Evolutionary conservation across 2,888 invertebrate species (phyloP).

Genomic region (Cybosia mesomella): DNA sequence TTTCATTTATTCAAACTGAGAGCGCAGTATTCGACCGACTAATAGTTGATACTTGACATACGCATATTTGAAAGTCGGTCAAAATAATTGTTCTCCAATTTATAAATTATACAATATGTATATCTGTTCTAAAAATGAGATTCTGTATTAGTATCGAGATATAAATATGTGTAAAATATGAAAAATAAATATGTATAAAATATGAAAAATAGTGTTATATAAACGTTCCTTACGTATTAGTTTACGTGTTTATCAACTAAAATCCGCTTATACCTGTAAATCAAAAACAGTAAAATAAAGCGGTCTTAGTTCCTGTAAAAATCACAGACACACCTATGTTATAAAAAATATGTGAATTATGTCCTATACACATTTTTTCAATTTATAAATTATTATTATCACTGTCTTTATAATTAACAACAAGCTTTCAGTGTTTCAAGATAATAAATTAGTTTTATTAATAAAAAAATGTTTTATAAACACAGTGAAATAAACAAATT

Average conservation of each 20-base stretch:
- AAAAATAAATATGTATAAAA: slow-evolving; percentile 1
- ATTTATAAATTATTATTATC: background rate
- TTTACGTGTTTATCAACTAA: background rate
- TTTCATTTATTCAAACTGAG: background rate
- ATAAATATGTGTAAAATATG: background rate
- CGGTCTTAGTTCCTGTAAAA: background rate
- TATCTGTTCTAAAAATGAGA: slow-evolving; percentile 17
- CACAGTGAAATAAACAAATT: background rate
- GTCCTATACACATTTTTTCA: background rate
- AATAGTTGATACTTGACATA: background rate
- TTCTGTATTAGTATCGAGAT: slow-evolving; percentile 3
- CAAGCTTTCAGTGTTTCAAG: background rate
- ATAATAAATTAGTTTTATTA: background rate
- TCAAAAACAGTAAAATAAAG: background rate
- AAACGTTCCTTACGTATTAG: no score
- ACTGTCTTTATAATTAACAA: background rate
- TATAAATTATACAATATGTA: slow-evolving; percentile 2
- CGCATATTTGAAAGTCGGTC: slow-evolving; percentile 1
- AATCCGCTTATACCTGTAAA: background rate
- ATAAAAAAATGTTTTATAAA: background rate
- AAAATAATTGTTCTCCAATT: background rate
- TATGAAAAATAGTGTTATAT: no score
- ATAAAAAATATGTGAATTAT: background rate
- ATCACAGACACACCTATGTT: background rate
- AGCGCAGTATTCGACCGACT: background rate